Base-by-base conservation (phyloP, 2,888 invertebrate species). In the Drosophila aldrichi region DNA sequence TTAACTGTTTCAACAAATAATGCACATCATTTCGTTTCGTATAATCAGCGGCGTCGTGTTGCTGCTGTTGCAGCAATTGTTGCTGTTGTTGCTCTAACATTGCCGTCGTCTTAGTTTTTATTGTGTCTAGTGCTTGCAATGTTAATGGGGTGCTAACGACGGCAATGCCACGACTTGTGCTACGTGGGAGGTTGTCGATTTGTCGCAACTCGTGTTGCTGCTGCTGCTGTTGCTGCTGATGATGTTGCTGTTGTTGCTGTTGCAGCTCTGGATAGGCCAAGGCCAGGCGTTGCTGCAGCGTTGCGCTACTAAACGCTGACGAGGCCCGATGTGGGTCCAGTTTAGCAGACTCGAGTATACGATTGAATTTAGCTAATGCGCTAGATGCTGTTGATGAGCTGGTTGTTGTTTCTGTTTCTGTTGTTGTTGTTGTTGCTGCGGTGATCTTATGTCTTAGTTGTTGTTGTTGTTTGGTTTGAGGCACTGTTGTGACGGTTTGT, bases 1-100 rank as follows among this genome's bases (percentile, higher is more conserved):
- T 93, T 92, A 92, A 92, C 92, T 93, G 92, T 92, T 93, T 93
- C 92, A 93, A 92, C 93, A 93, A 93, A 93, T 93, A 93, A 93
- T 93, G 93, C 91, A 93, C 93, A 93, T 93, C 93, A 93, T 92
- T 93, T 92, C 93, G 93, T 92, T 92, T 92, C 84, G 85, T 92
- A 91, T 92, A 92, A 91, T 92, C 92, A 92, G 91, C 92, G 85
- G 91, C 89, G 83, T 90, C 82, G 72, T 81, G 74, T 66, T 70
- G 66, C 58, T 70, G 65, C 29, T 68, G 64, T 52, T 72, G 68
- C 51, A 41, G 67, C 25, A 55, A 67, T 38, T 69, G 63, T 41
- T 70, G 72, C 18, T 61, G 56, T 56, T 70, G 62, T 46, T 67
- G 49, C 34, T 58, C 52, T 44, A 74, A 59, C 74, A 73, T 72